These are phyloP conservation scores for Parauchenoglanis punctatus DNA, from an alignment of 2,797 vertebrate genomes.

Conservation along the genomic window DNA sequence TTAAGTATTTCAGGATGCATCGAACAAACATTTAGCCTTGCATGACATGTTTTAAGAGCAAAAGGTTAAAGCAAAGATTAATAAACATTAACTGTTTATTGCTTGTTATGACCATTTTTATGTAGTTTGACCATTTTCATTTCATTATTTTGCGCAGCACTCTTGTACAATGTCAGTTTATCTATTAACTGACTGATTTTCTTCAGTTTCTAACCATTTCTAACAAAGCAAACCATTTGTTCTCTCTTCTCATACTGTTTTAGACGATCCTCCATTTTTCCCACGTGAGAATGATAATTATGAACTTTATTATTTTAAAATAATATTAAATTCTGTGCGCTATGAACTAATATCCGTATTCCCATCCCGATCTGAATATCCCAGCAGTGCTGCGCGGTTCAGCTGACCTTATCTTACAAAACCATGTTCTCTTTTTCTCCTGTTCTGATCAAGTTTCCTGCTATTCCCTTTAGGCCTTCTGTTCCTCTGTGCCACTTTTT, in stretches of 20 bases:
- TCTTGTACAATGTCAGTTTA: neutral
- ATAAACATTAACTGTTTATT: neutral
- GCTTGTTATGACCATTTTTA: neutral
- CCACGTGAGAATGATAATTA: neutral
- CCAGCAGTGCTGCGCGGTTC: neutral
- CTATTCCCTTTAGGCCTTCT: conserved; percentile 22
- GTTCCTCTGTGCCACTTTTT: conserved; percentile 12
- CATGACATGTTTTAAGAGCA: neutral
- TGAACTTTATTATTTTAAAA: neutral
- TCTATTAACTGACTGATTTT: too few relatives aligned
- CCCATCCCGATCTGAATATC: neutral
- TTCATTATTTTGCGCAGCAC: neutral
- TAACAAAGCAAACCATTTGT: neutral
- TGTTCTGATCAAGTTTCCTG: conserved; percentile 26
- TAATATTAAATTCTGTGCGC: neutral
- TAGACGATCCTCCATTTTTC: neutral
- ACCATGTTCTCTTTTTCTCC: conserved; percentile 2
- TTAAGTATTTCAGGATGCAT: neutral
- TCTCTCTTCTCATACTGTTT: neutral
- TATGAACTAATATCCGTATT: neutral
- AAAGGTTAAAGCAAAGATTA: neutral
- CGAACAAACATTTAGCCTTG: neutral
- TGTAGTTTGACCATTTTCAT: neutral
- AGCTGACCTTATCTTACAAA: neutral
- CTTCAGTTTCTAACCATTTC: neutral